Conservation (phyloP, 2,888 invertebrate species). For the Actias luna region DNA sequence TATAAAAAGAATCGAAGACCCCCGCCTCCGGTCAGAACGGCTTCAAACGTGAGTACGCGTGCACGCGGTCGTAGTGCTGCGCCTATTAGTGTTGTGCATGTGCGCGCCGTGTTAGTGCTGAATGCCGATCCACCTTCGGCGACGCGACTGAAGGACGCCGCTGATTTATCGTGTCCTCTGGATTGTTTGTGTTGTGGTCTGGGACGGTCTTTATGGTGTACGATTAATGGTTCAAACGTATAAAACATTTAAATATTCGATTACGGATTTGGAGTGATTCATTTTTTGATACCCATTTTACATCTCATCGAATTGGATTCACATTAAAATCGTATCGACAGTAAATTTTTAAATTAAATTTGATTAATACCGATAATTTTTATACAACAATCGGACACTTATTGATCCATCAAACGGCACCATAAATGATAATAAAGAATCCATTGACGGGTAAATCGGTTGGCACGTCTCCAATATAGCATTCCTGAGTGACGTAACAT, state of each 20-base stretch:
- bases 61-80: slow-evolving; percentile 57
- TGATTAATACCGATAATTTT: too few species aligned
- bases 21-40: slow-evolving; percentile 95
- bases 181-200: slow-evolving; percentile 69
- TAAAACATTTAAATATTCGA: neutral
- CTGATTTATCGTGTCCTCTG: slow-evolving; percentile 65
- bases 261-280: slow-evolving; percentile 1
- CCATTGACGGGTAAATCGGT: slow-evolving; percentile 70
- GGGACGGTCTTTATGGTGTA: slow-evolving; percentile 48
- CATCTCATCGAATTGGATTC: neutral
- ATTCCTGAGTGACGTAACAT: slow-evolving; percentile 76
- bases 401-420: slow-evolving; percentile 68
- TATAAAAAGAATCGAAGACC: slow-evolving; percentile 88
- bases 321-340: neutral
- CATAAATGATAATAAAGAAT: slow-evolving; percentile 79
- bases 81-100: slow-evolving; percentile 57
- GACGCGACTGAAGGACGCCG: slow-evolving; percentile 55
- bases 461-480: slow-evolving; percentile 71
- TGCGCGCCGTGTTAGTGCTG: slow-evolving; percentile 32
- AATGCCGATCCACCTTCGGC: slow-evolving; percentile 32
- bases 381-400: slow-evolving; percentile 46
- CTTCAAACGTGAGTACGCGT: slow-evolving; percentile 95
- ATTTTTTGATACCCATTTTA: neutral
- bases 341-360: neutral
- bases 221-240: slow-evolving; percentile 48